phyloP scores from a whole-genome alignment of 1,140 invertebrate genomes.

The Macrostomum lignano region DNA sequence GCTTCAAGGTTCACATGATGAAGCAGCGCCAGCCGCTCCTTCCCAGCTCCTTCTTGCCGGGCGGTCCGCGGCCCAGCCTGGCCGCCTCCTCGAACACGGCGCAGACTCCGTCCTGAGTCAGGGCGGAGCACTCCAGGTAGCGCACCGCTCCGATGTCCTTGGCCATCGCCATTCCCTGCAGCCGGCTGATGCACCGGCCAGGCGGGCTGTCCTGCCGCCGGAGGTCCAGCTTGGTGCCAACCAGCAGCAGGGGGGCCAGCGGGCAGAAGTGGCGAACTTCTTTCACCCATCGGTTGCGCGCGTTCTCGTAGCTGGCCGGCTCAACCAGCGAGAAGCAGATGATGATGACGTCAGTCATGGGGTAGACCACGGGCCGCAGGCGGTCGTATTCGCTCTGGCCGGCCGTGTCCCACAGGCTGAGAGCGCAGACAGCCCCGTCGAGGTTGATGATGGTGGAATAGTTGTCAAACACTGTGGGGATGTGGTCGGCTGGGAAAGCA shows the following conservation, averaged over 20 bases:
- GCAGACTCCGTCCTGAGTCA: slow-evolving; percentile 33
- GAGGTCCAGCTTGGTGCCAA: slow-evolving; percentile 33
- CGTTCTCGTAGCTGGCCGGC: slow-evolving; percentile 20
- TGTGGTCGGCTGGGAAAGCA: too few species aligned
- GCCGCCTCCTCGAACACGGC: too few species aligned
- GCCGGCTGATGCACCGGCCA: too few species aligned
- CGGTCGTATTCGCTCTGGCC: slow-evolving; percentile 57
- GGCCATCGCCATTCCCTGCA: background rate
- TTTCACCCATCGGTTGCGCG: slow-evolving; percentile 24
- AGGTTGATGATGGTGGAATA: too few species aligned
- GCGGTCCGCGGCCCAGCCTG: too few species aligned
- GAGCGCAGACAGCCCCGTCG: too few species aligned
- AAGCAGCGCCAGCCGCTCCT: too few species aligned
- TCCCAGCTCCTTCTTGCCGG: too few species aligned
- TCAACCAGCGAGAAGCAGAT: slow-evolving; percentile 9
- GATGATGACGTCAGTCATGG: slow-evolving; percentile 46
- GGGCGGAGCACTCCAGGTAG: slow-evolving; percentile 64
- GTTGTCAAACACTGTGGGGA: too few species aligned
- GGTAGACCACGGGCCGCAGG: slow-evolving; percentile 65
- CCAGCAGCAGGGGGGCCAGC: slow-evolving; percentile 24
- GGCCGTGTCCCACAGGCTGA: too few species aligned
- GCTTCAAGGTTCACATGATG: too few species aligned
- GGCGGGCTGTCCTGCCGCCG: too few species aligned
- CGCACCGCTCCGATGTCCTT: slow-evolving; percentile 39
- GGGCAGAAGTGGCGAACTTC: slow-evolving; percentile 27